A percentile compares a stretch with the other conserved stretches of the same genome.
Conservation (phyloP, 2,888 invertebrate genomes). For the Notocelia uddmanniana region DNA sequence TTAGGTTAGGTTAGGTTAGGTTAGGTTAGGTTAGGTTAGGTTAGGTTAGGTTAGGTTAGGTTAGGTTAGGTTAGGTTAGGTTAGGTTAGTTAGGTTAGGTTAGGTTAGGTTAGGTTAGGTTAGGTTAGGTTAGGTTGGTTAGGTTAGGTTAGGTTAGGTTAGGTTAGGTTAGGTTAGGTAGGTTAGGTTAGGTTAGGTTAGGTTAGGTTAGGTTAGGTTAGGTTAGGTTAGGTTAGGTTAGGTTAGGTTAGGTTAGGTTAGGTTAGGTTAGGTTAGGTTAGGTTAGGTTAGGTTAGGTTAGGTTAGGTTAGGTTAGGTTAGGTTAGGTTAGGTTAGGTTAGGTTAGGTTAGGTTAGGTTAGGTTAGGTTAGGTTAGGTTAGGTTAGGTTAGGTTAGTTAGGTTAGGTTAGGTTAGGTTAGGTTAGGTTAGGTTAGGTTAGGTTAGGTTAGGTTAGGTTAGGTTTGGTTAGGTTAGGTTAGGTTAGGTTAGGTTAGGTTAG, state of each 20-base stretch:
- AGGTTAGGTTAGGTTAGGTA: slow-evolving; percentile 44
- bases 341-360: slow-evolving; percentile 46
- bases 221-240: slow-evolving; percentile 44
- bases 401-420: slow-evolving; percentile 25
- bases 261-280: slow-evolving; percentile 46
- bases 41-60: slow-evolving; percentile 39
- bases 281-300: slow-evolving; percentile 44
- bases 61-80: slow-evolving; percentile 47
- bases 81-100: slow-evolving; percentile 42
- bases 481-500: slow-evolving; percentile 50
- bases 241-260: slow-evolving; percentile 44
- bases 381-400: slow-evolving; percentile 36
- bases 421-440: slow-evolving; percentile 42
- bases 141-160: slow-evolving; percentile 44
- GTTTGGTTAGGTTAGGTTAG: slow-evolving; percentile 33
- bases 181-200: slow-evolving; percentile 43
- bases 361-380: slow-evolving; percentile 41
- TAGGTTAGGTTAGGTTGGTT: slow-evolving; percentile 42
- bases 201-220: slow-evolving; percentile 40
- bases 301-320: slow-evolving; percentile 43
- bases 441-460: slow-evolving; percentile 43
- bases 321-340: slow-evolving; percentile 46
- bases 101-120: slow-evolving; percentile 42
- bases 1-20: slow-evolving; percentile 29
- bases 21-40: slow-evolving; percentile 49